These are phyloP conservation scores for Phocoena phocoena DNA, from an alignment of 2,113 vertebrate species.

Conservation along the genomic window DNA sequence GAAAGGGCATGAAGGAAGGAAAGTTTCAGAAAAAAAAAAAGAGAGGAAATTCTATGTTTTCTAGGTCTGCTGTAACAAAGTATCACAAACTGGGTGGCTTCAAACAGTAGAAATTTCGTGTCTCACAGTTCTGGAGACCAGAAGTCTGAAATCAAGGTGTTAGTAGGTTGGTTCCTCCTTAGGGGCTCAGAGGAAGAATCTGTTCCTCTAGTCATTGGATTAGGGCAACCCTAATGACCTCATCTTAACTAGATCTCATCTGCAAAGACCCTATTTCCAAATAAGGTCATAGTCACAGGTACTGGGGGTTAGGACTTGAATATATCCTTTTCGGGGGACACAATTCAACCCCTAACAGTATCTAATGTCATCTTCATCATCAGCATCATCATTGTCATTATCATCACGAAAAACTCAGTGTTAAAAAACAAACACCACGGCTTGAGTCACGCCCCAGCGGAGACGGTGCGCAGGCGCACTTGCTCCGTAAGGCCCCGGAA, in stretches of 20 bases:
- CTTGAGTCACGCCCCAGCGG: conserved; percentile 29
- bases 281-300: not conserved
- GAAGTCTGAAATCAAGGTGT: not conserved
- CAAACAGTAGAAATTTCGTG: not conserved
- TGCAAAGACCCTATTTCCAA: not conserved
- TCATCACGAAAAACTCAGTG: not conserved
- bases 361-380: not conserved
- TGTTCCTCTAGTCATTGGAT: not conserved
- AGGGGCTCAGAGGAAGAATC: not conserved
- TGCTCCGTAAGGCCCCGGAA: conserved; percentile 66
- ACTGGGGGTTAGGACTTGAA: not conserved
- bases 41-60: not conserved
- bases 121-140: not conserved
- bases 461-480: conserved; percentile 60
- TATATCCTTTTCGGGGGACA: not conserved
- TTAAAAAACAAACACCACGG: not conserved
- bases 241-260: not conserved
- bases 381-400: not conserved
- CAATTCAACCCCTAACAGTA: not conserved
- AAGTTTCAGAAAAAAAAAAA: not conserved
- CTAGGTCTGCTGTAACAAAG: not conserved
- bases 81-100: not conserved
- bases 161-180: not conserved
- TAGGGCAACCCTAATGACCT: not conserved
- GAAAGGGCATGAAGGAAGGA: not conserved